Evolutionary conservation across 1,140 invertebrate species (phyloP).

Genomic region (Prorops nasuta): DNA sequence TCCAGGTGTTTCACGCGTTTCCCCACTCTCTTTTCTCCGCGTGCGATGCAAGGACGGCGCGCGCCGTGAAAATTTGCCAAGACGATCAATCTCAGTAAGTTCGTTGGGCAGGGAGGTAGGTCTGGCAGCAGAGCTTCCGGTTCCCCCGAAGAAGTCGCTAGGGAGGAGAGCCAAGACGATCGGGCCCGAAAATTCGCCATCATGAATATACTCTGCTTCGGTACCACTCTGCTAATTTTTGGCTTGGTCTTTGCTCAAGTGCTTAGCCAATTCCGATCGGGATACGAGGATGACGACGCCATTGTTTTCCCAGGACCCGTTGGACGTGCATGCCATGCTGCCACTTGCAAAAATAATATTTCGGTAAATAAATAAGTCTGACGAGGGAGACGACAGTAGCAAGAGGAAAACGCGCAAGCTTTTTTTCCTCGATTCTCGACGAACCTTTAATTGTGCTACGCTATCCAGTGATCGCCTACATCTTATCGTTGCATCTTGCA

Average conservation of each 20-base stretch:
- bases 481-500: slow-evolving; percentile 5
- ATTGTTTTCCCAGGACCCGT: slow-evolving; percentile 15
- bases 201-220: not conserved
- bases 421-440: not conserved
- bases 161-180: not conserved
- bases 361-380: not conserved
- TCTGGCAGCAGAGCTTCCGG: not conserved
- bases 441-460: not conserved
- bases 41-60: not conserved
- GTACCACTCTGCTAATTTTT: not conserved
- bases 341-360: accelerated
- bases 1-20: slow-evolving; percentile 5
- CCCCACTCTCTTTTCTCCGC: not conserved
- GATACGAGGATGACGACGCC: slow-evolving; percentile 1
- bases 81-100: not conserved
- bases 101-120: not conserved
- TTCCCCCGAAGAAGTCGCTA: not conserved
- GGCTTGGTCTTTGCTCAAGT: slow-evolving; percentile 1
- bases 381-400: not conserved
- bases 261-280: not conserved
- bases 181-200: no score
- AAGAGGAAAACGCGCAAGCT: slow-evolving; percentile 11
- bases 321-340: not conserved
- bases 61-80: not conserved
- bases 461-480: slow-evolving; percentile 6